These are phyloP conservation scores for Eumerus sabulonum DNA, from an alignment of 2,888 invertebrate species.

Conservation along the genomic window DNA sequence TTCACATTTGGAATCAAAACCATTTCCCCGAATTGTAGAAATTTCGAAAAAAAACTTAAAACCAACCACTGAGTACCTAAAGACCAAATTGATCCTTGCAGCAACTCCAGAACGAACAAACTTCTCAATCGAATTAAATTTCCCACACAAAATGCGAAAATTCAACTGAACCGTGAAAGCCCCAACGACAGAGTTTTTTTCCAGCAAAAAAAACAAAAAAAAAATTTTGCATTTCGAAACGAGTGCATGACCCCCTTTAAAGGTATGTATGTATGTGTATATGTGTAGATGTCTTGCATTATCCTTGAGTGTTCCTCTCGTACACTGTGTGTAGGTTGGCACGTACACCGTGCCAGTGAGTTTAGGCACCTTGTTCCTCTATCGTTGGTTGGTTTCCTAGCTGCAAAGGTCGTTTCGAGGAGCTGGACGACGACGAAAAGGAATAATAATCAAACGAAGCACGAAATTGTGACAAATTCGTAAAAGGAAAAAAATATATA, in stretches of 20 bases:
- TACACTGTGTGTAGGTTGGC: not conserved
- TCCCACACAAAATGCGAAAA: constrained; percentile 25
- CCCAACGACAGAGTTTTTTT: constrained; percentile 57
- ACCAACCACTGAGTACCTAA: not conserved
- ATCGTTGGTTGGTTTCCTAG: not conserved
- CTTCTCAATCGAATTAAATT: constrained; percentile 41
- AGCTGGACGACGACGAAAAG: no score
- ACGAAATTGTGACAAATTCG: constrained; percentile 60
- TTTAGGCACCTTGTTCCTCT: not conserved
- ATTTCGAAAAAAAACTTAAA: not conserved
- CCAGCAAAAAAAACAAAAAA: no score
- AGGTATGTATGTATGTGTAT: constrained; percentile 15
- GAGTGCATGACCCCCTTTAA: constrained; percentile 66
- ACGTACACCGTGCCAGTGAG: constrained; percentile 1
- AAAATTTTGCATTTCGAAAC: constrained; percentile 32
- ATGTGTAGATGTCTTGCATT: no score
- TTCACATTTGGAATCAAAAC: no score
- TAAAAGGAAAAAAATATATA: constrained; percentile 23
- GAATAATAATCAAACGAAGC: constrained; percentile 38
- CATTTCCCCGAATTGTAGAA: no score
- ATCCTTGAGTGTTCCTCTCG: no score
- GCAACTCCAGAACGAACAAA: constrained; percentile 13
- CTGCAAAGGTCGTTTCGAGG: constrained; percentile 20
- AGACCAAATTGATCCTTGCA: constrained; percentile 4
- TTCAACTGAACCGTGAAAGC: constrained; percentile 43